Evolutionary conservation across 2,888 invertebrate genomes (phyloP), one percentile per base, ranked within the genome.

Genomic region (Troilus luridus): DNA sequence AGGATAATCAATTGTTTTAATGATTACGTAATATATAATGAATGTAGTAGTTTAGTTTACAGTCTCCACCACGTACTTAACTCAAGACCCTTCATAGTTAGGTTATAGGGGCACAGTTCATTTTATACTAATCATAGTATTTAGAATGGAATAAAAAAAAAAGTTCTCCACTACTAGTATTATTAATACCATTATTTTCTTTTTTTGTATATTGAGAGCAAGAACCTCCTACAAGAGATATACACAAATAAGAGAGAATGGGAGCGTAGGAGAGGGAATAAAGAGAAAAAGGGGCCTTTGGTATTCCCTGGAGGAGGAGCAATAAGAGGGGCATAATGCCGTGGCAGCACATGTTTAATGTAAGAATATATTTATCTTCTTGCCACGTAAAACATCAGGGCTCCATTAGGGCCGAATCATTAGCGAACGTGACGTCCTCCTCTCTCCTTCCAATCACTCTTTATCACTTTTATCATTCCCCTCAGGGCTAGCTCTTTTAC

Each of bases 371-470:
- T 89, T 62, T 89, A 89, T 89, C 64, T 89, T 89, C 89, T 64
- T 14, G 64, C 60, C 89, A 89, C 89, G 89, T 89, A 89, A 89
- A 89, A 89, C 89, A 89, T 89, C 89, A 89, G 89, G 54, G 67
- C 62, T 64, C 89, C 89, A 89, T 89, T 89, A 89, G 89, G 85
- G 85, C 11, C 54, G 64, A 64, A 64, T 89, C 89, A 64, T 89
- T 89, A 89, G 89, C 54, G 89, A 62, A 89, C 89, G 89, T 89
- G 64, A 89, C 89, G 60, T 64, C 64, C 89, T 58, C 19, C 27
- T 58, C 41, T 41, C 6, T 41, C 41, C 27, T 27, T 17, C 72
- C 72, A 58, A 85, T 85, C 85, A 85, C 85, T 85, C 85, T 85
- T 85, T 85, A 85, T 85, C 85, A 85, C 85, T 85, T 85, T 85